These are phyloP conservation scores for Drosophila picticornis DNA, from an alignment of 2,888 invertebrate genomes.

Conservation along the genomic window DNA sequence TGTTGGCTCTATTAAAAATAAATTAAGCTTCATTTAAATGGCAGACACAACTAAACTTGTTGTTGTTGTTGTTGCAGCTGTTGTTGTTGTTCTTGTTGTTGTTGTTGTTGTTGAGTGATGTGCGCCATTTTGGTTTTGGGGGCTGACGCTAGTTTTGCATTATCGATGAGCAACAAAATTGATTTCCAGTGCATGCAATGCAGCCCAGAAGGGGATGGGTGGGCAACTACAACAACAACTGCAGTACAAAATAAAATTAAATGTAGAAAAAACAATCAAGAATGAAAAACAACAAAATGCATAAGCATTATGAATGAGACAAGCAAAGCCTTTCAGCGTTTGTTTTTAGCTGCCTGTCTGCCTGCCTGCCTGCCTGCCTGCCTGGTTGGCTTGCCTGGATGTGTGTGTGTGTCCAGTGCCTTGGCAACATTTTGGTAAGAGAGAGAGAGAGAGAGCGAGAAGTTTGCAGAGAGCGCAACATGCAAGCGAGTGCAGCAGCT, in stretches of 20 bases:
- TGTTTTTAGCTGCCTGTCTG: constrained; percentile 1
- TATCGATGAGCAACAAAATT: constrained; percentile 76
- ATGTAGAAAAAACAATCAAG: neutral
- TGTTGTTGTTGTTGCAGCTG: constrained; percentile 2
- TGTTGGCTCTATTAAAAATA: constrained; percentile 72
- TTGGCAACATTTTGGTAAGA: constrained; percentile 60
- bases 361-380: neutral
- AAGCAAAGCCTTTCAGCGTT: constrained; percentile 52
- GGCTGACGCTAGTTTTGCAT: constrained; percentile 60
- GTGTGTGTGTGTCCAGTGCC: constrained; percentile 13
- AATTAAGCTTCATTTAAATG: constrained; percentile 67
- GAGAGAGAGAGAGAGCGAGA: constrained; percentile 17
- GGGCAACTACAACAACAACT: neutral
- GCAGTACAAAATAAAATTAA: neutral
- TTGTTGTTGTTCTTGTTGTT: constrained; percentile 16
- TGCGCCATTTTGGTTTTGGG: constrained; percentile 73
- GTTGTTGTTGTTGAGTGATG: constrained; percentile 52
- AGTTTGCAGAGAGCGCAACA: constrained; percentile 32
- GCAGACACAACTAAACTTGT: constrained; percentile 18
- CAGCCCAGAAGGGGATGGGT: neutral
- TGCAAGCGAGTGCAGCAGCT: constrained; percentile 52
- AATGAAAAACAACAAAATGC: constrained; percentile 20
- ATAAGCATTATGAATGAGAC: constrained; percentile 63
- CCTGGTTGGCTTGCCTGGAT: neutral
- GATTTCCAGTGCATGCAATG: constrained; percentile 73